Evolutionary conservation across 2,888 invertebrate genomes (phyloP), one percentile per base, ranked within the genome.

Genomic region (Himalopsyche tibetana): DNA sequence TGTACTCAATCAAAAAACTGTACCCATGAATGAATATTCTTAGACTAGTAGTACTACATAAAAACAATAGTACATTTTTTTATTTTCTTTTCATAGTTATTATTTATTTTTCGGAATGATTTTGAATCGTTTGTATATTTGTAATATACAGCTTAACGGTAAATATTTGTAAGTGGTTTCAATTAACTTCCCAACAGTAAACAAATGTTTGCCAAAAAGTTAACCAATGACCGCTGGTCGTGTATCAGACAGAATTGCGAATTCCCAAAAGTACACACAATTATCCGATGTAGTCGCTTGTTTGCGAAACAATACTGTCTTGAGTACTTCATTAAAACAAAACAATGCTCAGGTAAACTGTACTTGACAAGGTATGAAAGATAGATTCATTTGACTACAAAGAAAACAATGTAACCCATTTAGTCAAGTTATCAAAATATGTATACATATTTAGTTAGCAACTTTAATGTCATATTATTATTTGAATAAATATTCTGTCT

Each of bases 201-300:
- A 74, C 38, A 74, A 74, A 74, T 74, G 38, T 74, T 28, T 36
- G 15, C 51, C 51, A 15, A 51, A 74, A 74, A 74, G 74, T 74
- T 36, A 74, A 74, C 74, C 74, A 36, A 36, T 74, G 74, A 36
- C 74, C 74, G 15, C 28, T 15, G 74, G 74, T 36, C 15, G 74
- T 38, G 36, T 74, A 74, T 38, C 74, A 74, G 74, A 74, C 36
- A 74, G 74, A 74, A 74, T 74, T 74, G 9, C 74, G 36, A 74
- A 74, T 74, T 74, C 74, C 74, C 38, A 15, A 74, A 74, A 74
- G 74, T 74, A 74, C 74, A 74, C 74, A 74, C 36, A 74, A 74
- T 74, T 74, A 74, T 38, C 36, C 15, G 15, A 74, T 36, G 38
- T 19, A 36, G 74, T 74, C 74, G 36, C 36, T 38, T 74, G 36